Conservation (phyloP, 2,797 vertebrate genomes). For the Phyllotis vaccarum region DNA sequence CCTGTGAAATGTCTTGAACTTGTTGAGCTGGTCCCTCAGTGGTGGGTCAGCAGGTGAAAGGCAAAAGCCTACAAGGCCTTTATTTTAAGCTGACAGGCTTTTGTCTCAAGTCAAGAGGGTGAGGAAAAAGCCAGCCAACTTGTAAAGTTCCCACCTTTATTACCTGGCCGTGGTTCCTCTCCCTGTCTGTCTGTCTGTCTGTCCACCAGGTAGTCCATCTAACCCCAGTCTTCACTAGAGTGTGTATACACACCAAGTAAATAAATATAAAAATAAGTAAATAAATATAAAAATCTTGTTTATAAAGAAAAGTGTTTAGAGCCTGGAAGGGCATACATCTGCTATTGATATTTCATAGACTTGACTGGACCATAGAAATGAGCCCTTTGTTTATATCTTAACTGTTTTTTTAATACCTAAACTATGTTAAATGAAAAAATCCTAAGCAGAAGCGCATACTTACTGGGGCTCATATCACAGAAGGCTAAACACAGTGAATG, state of each 20-base stretch:
- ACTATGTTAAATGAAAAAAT: slow-evolving; percentile 53
- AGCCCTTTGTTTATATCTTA: background rate
- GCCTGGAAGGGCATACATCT: background rate
- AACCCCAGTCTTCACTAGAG: background rate
- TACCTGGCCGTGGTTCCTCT: background rate
- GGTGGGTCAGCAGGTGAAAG: background rate
- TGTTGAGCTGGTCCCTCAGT: background rate
- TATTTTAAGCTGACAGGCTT: background rate
- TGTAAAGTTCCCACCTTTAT: background rate
- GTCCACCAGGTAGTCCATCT: background rate
- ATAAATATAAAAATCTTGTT: background rate
- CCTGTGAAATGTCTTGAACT: background rate
- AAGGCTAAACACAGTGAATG: background rate
- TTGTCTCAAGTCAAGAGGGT: background rate
- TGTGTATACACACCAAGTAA: background rate
- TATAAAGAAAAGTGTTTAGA: background rate
- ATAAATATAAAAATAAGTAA: background rate
- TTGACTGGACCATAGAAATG: background rate
- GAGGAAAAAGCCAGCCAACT: too few relatives aligned
- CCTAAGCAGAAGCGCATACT: background rate
- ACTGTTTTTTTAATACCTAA: slow-evolving; percentile 12
- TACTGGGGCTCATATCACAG: slow-evolving; percentile 18
- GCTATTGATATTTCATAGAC: background rate
- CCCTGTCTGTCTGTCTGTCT: background rate
- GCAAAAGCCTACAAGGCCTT: background rate